Evolutionary conservation across 2,113 vertebrate genomes (phyloP).

Genomic region (Sphaerodactylus townsendi): DNA sequence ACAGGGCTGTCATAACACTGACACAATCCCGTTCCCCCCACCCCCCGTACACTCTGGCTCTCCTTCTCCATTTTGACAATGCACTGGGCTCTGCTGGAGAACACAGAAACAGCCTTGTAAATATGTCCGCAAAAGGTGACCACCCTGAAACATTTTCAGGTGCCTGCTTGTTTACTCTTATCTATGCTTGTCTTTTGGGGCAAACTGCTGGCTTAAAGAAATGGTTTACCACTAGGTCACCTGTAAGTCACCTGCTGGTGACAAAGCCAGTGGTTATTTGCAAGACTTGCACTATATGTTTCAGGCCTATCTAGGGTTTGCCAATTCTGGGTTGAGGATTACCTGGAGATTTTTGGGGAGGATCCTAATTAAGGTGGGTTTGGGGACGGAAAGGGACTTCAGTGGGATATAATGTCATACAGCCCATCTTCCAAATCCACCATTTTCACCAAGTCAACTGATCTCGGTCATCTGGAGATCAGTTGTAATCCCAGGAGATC

Average conservation of each 20-base stretch:
- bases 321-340: no score
- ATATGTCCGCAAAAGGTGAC: background rate
- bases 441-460: no score
- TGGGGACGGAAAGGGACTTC: no score
- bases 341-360: no score
- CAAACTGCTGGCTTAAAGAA: background rate
- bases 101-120: background rate
- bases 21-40: conserved; percentile 55
- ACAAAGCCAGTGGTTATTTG: background rate
- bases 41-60: conserved; percentile 44
- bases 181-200: background rate
- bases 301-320: background rate
- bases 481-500: no score
- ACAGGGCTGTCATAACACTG: conserved; percentile 71
- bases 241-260: no score
- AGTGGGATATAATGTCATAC: no score
- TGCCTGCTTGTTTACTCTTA: background rate
- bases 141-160: no score
- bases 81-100: conserved; percentile 42
- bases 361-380: no score
- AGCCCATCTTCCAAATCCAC: no score
- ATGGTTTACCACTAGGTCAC: background rate
- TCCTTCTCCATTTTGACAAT: conserved; percentile 69
- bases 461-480: no score
- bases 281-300: conserved; percentile 34